phyloP scores from a whole-genome alignment of 2,797 vertebrate genomes.

The Podarcis siculus region DNA sequence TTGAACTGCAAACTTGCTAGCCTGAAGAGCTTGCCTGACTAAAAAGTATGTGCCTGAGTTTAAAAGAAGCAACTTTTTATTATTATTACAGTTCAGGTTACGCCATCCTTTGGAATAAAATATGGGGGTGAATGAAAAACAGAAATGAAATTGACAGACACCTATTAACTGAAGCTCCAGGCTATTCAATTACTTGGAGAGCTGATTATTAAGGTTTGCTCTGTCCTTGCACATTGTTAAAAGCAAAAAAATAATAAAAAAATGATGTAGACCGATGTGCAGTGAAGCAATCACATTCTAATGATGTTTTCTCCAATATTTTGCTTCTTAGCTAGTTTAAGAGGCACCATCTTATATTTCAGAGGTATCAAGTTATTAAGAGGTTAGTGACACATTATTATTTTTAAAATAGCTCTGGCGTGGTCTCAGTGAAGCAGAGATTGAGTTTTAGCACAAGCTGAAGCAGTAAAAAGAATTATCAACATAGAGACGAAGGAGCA shows the following conservation, averaged over 20 bases:
- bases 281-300: slow-evolving; percentile 70
- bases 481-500: neutral
- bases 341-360: slow-evolving; percentile 11
- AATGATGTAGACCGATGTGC: slow-evolving; percentile 46
- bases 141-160: slow-evolving; percentile 38
- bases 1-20: neutral
- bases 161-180: slow-evolving; percentile 41
- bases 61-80: slow-evolving; percentile 40
- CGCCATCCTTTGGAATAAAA: slow-evolving; percentile 56
- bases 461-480: slow-evolving; percentile 12
- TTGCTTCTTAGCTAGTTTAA: slow-evolving; percentile 57
- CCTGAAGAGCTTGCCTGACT: slow-evolving; percentile 2
- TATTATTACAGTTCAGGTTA: slow-evolving; percentile 38
- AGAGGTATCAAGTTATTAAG: slow-evolving; percentile 44
- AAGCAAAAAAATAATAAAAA: slow-evolving; percentile 29
- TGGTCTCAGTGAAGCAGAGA: slow-evolving; percentile 4
- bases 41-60: slow-evolving; percentile 6
- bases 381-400: slow-evolving; percentile 37
- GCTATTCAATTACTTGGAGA: slow-evolving; percentile 60
- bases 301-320: slow-evolving; percentile 61
- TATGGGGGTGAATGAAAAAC: slow-evolving; percentile 59
- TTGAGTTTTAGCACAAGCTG: slow-evolving; percentile 6
- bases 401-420: slow-evolving; percentile 17
- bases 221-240: slow-evolving; percentile 54
- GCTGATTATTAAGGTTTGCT: slow-evolving; percentile 63